Base-by-base conservation (phyloP, 2,797 vertebrate species). In the Sebastes melanostomus region DNA sequence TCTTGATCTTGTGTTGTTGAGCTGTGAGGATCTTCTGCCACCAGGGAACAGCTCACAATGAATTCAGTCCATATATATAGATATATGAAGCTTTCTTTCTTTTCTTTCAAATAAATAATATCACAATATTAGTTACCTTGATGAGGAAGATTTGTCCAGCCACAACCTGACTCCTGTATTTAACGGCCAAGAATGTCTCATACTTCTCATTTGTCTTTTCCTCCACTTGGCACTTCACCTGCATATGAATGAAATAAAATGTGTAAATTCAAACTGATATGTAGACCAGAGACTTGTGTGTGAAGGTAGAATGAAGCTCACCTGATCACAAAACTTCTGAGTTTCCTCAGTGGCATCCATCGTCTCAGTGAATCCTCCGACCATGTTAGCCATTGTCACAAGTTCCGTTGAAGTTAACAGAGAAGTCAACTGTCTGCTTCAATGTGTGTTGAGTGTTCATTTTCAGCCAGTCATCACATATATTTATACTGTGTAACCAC, bases 281-380 rank as follows among this genome's bases (percentile, higher is more conserved):
- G 0, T 20, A 20, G 46, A 20, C 46, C 46, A 68, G 2, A 5
- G 3, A 60, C 29, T 20, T 11, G 29, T 14, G 18, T 20, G n/a
- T 36, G 2, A 58, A 5, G 22, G 0, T 6, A 29, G 58, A 27
- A 1, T 80, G n/a, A 66, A 38, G 0, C 52, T 75, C 27, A 86
- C 81, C 36, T 66, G 3, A 66, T 65, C 67, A 66, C 62, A 84
- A 6, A 78, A 66, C n/a, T 4, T 30, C 76, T 79, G 65, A 65
- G 22, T 69, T 3, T 67, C 72, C 5, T 54, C 8, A n/a, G 18
- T 30, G 3, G 72, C 55, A 0, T 16, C 3, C 5, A 0, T 8
- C 1, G 13, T 18, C 1, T 30, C 29, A 5, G 4, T 6, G 14
- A 5, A 75, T 46, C 4, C 27, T 13, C 56, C 78, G 13, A 0